Evolutionary conservation across 2,797 vertebrate species (phyloP).

Genomic region (Dendrocincla tyrannina): DNA sequence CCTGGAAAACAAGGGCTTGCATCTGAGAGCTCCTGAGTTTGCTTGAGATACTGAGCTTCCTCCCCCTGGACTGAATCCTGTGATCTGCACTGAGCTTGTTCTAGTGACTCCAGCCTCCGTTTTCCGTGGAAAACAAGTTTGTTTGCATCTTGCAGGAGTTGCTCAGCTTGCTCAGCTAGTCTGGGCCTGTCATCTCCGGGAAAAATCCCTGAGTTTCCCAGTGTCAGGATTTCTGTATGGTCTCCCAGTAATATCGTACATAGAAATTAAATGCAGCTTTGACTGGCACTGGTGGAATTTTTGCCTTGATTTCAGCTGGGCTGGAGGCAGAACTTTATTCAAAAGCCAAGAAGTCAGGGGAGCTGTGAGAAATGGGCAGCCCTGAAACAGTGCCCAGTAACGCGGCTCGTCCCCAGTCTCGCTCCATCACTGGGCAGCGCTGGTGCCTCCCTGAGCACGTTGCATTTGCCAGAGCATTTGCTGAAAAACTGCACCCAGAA

Average conservation of each 20-base stretch:
- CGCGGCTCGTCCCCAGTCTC: fast-evolving
- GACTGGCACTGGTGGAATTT: neutral
- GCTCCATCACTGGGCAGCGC: fast-evolving
- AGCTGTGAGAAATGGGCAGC: neutral
- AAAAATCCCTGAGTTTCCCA: neutral
- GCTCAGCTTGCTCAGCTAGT: neutral
- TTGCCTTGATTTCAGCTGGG: neutral
- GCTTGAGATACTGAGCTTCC: neutral
- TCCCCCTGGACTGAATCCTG: neutral
- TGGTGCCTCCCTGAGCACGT: neutral
- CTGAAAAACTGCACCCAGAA: neutral
- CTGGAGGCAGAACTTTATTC: neutral
- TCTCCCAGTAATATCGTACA: neutral
- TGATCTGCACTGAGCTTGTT: neutral
- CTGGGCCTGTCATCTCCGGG: neutral
- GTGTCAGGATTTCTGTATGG: neutral
- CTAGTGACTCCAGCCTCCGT: neutral
- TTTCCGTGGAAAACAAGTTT: neutral
- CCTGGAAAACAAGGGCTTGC: neutral
- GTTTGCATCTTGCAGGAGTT: neutral
- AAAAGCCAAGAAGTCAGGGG: neutral
- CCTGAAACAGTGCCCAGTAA: neutral
- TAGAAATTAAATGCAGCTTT: neutral
- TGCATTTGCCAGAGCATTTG: neutral
- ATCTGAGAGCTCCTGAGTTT: neutral